Percentiles rank a stretch among this genome's conserved stretches.
phyloP scores from a whole-genome alignment of 1,140 invertebrate genomes.

The Stratiolaelaps scimitus region DNA sequence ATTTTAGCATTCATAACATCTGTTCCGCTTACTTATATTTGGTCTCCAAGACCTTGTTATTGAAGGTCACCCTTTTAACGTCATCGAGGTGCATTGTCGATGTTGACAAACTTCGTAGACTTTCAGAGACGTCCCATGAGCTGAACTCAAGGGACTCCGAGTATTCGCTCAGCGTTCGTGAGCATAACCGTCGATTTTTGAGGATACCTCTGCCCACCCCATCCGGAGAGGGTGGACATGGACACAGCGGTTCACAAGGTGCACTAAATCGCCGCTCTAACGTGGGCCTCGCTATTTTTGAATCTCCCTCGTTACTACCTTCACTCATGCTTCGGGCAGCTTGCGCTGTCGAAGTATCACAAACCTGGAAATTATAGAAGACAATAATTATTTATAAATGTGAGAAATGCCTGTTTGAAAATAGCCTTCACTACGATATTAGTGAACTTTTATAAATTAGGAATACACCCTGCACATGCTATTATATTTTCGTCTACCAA shows the following conservation, averaged over 20 bases:
- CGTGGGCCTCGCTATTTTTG: neutral
- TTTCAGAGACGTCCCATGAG: slow-evolving; percentile 24
- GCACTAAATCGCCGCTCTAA: slow-evolving; percentile 9
- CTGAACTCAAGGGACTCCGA: slow-evolving; percentile 12
- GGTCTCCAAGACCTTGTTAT: slow-evolving; percentile 22
- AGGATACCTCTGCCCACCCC: neutral
- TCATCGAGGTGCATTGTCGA: slow-evolving; percentile 23
- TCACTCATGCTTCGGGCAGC: too few relatives aligned
- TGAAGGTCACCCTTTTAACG: slow-evolving; percentile 13
- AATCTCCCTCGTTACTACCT: too few relatives aligned
- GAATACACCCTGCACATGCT: too few relatives aligned
- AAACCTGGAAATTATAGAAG: too few relatives aligned
- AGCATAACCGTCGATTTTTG: slow-evolving; percentile 15
- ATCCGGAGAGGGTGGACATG: neutral
- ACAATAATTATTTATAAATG: too few relatives aligned
- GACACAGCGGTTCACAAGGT: slow-evolving; percentile 3
- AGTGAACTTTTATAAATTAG: too few relatives aligned
- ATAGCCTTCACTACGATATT: too few relatives aligned
- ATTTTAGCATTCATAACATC: too few relatives aligned
- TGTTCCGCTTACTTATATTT: slow-evolving; percentile 5
- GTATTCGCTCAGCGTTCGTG: slow-evolving; percentile 17
- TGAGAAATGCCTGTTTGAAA: too few relatives aligned
- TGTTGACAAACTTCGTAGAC: slow-evolving; percentile 7
- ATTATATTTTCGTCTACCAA: too few relatives aligned
- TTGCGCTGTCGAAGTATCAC: neutral